Evolutionary conservation across 2,797 vertebrate genomes (phyloP).

Genomic region (Botia almorhae): DNA sequence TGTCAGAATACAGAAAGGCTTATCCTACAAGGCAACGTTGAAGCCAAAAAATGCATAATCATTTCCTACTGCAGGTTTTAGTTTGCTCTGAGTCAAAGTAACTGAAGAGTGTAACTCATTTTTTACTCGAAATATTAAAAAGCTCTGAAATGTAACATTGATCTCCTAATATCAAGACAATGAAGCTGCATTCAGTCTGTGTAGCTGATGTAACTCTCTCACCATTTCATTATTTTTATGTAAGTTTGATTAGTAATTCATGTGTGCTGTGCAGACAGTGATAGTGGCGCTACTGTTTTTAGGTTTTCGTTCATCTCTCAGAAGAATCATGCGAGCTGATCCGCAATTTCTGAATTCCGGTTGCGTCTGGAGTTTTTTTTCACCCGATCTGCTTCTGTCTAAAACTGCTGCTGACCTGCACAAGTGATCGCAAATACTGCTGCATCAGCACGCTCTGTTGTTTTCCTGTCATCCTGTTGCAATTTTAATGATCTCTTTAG

Average conservation of each 20-base stretch:
- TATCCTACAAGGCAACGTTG: neutral
- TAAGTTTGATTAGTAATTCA: too few relatives aligned
- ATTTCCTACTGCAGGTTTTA: neutral
- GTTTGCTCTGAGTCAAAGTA: neutral
- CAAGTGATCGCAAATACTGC: neutral
- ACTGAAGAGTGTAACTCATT: neutral
- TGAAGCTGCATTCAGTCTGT: too few relatives aligned
- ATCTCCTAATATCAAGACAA: too few relatives aligned
- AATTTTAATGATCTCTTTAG: slow-evolving; percentile 28
- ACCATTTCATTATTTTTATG: too few relatives aligned
- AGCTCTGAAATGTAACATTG: too few relatives aligned
- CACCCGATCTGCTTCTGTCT: slow-evolving; percentile 5
- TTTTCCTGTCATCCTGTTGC: slow-evolving; percentile 18
- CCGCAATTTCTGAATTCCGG: neutral
- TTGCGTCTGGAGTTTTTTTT: slow-evolving; percentile 4
- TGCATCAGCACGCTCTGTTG: slow-evolving; percentile 1
- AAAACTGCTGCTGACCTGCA: neutral
- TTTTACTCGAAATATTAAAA: neutral
- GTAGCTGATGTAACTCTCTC: too few relatives aligned
- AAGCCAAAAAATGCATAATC: neutral
- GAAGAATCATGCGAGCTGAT: neutral
- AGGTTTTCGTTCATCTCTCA: too few relatives aligned
- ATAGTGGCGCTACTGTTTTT: too few relatives aligned
- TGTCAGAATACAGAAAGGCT: neutral
- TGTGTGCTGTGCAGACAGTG: too few relatives aligned